Percentiles rank a stretch among this genome's conserved stretches.
Conservation (phyloP, 2,797 vertebrate genomes). For the Numenius phaeopus region DNA sequence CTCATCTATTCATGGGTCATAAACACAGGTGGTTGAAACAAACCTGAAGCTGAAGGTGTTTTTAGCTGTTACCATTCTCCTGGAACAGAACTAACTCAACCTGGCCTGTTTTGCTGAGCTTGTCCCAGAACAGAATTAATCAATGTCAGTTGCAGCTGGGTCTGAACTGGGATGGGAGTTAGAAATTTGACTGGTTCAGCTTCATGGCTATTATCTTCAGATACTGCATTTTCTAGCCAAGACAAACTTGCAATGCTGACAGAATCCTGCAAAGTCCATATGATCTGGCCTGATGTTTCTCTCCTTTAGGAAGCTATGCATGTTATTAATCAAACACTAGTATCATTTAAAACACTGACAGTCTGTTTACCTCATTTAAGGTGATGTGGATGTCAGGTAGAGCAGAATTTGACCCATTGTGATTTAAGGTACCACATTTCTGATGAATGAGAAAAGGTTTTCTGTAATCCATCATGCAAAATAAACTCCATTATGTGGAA, state of each 20-base stretch:
- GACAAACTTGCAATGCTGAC: not conserved
- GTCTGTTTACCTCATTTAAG: not conserved
- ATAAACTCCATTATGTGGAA: not conserved
- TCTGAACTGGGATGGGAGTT: not conserved
- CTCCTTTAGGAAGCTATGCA: not conserved
- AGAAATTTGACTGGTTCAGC: not conserved
- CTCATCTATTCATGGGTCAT: not conserved
- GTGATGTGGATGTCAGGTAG: not conserved
- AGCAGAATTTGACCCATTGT: not conserved
- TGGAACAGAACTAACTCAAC: not conserved
- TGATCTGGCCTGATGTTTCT: not conserved
- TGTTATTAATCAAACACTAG: not conserved
- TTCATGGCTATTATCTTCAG: not conserved
- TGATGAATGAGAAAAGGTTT: not conserved
- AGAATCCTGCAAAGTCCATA: not conserved
- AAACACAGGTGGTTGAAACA: not conserved
- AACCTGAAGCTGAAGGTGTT: not conserved
- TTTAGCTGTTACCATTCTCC: not conserved
- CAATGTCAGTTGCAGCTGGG: not conserved
- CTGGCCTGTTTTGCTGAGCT: not conserved
- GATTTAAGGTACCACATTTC: conserved; percentile 21
- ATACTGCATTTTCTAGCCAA: not conserved
- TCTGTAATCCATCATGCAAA: conserved; percentile 27
- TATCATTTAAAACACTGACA: not conserved
- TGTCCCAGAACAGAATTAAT: not conserved